phyloP scores from a whole-genome alignment of 2,888 invertebrate genomes.

The Drosophila cognata region DNA sequence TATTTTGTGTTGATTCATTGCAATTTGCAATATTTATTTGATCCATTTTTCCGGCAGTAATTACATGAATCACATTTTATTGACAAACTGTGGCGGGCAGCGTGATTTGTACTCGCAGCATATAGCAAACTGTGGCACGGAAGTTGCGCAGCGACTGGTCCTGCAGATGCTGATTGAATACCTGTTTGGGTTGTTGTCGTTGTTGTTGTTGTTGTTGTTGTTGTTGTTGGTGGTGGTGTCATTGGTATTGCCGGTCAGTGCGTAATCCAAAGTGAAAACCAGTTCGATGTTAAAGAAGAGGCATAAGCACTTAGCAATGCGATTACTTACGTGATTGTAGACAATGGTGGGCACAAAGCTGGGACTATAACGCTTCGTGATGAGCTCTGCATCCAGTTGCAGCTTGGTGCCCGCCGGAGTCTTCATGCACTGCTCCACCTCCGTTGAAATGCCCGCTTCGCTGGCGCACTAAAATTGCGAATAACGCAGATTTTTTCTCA shows the following conservation, averaged over 20 bases:
- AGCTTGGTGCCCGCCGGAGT: slow-evolving; percentile 84
- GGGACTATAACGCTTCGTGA: slow-evolving; percentile 84
- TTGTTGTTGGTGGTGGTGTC: slow-evolving; percentile 16
- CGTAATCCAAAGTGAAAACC: slow-evolving; percentile 46
- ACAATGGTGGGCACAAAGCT: slow-evolving; percentile 86
- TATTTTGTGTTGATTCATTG: background rate
- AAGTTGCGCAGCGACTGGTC: slow-evolving; percentile 85
- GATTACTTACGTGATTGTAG: slow-evolving; percentile 85
- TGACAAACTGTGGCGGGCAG: slow-evolving; percentile 56
- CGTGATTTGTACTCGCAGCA: slow-evolving; percentile 64
- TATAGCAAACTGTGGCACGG: slow-evolving; percentile 84
- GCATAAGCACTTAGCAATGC: background rate
- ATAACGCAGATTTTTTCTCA: background rate
- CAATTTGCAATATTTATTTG: slow-evolving; percentile 10
- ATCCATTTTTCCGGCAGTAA: background rate
- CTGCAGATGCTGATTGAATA: slow-evolving; percentile 85
- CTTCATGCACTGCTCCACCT: slow-evolving; percentile 84
- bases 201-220: slow-evolving; percentile 38
- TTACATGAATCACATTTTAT: slow-evolving; percentile 28
- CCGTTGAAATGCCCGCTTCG: slow-evolving; percentile 82
- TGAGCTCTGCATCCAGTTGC: slow-evolving; percentile 86
- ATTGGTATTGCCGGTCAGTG: slow-evolving; percentile 7
- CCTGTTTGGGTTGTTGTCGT: slow-evolving; percentile 66
- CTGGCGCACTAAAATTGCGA: slow-evolving; percentile 84
- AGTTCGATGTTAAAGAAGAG: slow-evolving; percentile 34